Evolutionary conservation across 2,113 vertebrate species (phyloP), one percentile per base, ranked within the genome.

Genomic region (Petromus typicus): DNA sequence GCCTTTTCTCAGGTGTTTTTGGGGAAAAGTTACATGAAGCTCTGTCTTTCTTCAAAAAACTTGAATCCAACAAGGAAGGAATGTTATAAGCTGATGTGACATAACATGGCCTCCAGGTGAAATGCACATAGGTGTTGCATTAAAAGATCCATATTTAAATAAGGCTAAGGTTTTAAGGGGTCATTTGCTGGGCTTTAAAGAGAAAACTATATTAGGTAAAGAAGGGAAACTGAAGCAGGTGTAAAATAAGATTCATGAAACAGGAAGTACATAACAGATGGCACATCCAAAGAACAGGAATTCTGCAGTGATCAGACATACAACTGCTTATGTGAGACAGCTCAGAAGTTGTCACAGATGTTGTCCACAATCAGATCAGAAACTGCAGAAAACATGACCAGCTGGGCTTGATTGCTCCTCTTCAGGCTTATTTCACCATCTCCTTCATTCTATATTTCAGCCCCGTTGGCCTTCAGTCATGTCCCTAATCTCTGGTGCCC

Each of bases 341-440:
- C 34, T 75, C 30, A 84, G 30, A 80, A 90, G 37, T 54, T 13
- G 43, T n/a, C 18, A 48, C 14, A 56, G 22, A 66, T 25, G 11
- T 37, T 30, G 45, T 34, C 27, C 54, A 57, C 43, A 9, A 61
- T 71, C 61, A 83, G 32, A 56, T 57, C 17, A 23, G 37, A 34
- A 88, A 40, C 8, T 27, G 23, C 56, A 66, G 63, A 61, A 59
- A 84, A 66, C 80, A 48, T n/a, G 23, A 66, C 14, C 56, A 48
- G 10, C 30, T 2, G 3, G 7, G 2, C 2, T 10, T 64, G 51
- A 16, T 5, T 12, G 17, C 7, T 56, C 12, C 0, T 71, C 34
- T 64, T 54, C 22, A 76, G 59, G n/a, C 32, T 69, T 5, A 10
- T 82, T 85, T 91, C 37, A n/a, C 7, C 3, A 0, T 27, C 85